Base-by-base conservation (phyloP, 1,140 invertebrate genomes). In the Argopecten irradians region DNA sequence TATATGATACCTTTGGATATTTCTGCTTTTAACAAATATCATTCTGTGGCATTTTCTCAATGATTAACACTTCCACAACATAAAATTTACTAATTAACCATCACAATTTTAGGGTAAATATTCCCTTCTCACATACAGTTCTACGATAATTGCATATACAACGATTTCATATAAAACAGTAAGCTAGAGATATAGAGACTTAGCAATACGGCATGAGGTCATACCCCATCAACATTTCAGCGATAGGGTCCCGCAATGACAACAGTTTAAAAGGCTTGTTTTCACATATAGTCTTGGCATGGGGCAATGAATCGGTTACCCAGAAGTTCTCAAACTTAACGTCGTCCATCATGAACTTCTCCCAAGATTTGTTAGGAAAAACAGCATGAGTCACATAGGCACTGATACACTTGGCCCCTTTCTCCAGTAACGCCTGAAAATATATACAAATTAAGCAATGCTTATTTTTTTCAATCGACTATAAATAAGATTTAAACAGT, bases 351-450 rank as follows among this genome's bases (percentile, higher is more conserved):
- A 90, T 88, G 88, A 96, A 96, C 71, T 93, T 93, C 83, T 92
- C 92, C 95, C 95, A 96, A 1, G 94, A 95, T 11, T 95, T 89
- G 14, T 94, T 94, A 7, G 95, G 95, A 88, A 96, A 96, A n/a
- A 96, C 95, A 19, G 95, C 90, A 91, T 96, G 95, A 19, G 95
- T 95, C 1, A 95, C 95, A 89, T 94, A 96, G 13, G 94, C 94
- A 90, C 94, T 95, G 39, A 96, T 89, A 22, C 86, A 87, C 11
- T 34, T 90, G 8, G 95, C 95, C 85, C 95, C 95, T 88, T 92
- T 90, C 41, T 93, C 91, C 11, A 93, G 32, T 39, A 95, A 90
- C 8, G 93, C 94, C 94, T 95, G 86, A 19, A 92, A 93, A 86
- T 89, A 82, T n/a, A n/a, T n/a, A n/a, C n/a, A n/a, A n/a, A n/a